These are phyloP conservation scores for Paramuricea clavata DNA, from an alignment of 92 coral and sea anemone species.

Conservation along the genomic window DNA sequence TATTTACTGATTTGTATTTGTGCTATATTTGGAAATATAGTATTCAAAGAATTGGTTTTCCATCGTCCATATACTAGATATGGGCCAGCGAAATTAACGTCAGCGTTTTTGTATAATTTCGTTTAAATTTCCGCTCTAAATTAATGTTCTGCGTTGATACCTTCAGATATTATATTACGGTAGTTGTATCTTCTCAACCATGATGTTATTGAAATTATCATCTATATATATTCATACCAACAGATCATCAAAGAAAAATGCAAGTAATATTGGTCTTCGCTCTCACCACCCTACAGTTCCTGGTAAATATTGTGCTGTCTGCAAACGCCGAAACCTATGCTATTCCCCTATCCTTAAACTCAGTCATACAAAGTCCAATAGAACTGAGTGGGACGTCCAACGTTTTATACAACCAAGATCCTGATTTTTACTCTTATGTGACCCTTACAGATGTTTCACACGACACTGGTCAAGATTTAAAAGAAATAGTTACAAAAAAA, in stretches of 20 bases:
- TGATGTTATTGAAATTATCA: too few species aligned
- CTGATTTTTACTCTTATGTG: slow-evolving; percentile 25
- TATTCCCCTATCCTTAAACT: slow-evolving; percentile 20
- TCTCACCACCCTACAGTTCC: background rate
- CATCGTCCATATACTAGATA: too few species aligned
- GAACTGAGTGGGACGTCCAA: background rate
- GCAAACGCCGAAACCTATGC: background rate
- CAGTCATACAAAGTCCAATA: slow-evolving; percentile 34
- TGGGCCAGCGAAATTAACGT: too few species aligned
- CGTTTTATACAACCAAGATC: background rate
- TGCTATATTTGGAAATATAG: background rate
- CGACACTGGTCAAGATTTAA: background rate
- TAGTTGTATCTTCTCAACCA: too few species aligned
- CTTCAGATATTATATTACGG: too few species aligned
- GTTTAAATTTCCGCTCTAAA: too few species aligned
- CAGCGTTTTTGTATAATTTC: too few species aligned
- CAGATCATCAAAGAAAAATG: slow-evolving; percentile 13
- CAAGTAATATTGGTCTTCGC: background rate
- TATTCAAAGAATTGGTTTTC: background rate
- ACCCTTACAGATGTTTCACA: slow-evolving; percentile 13
- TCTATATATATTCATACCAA: too few species aligned
- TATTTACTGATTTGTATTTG: too few species aligned
- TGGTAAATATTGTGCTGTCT: background rate
- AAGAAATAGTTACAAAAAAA: slow-evolving; percentile 8
- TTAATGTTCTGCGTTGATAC: too few species aligned